Evolutionary conservation across 2,888 invertebrate genomes (phyloP).

Genomic region (Limnephilus lunatus): DNA sequence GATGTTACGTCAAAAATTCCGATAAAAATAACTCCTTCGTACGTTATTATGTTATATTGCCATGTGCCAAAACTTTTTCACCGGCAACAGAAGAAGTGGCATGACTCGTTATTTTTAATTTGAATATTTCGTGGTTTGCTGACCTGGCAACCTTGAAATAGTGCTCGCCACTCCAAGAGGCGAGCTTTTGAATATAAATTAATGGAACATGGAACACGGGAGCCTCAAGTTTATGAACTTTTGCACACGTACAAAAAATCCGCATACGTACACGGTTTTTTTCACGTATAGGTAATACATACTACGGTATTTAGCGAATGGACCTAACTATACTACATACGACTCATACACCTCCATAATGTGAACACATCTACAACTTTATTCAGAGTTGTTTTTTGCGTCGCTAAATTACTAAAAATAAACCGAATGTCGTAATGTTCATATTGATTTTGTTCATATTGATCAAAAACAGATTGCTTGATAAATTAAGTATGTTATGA

Average conservation of each 20-base stretch:
- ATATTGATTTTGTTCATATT: not conserved
- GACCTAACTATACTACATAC: not conserved
- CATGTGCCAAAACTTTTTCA: slow-evolving; percentile 45
- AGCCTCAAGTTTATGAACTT: slow-evolving; percentile 40
- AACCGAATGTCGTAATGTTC: not conserved
- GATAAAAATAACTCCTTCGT: slow-evolving; percentile 34
- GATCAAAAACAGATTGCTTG: not conserved
- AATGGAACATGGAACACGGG: slow-evolving; percentile 55
- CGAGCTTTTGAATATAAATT: slow-evolving; percentile 57
- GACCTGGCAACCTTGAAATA: slow-evolving; percentile 66
- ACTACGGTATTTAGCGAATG: not conserved
- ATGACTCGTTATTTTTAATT: slow-evolving; percentile 48
- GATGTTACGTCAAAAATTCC: not conserved
- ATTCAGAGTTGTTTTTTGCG: not conserved
- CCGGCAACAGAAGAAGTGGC: slow-evolving; percentile 34
- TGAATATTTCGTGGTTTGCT: slow-evolving; percentile 64
- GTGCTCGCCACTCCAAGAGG: slow-evolving; percentile 47
- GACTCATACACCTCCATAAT: not conserved
- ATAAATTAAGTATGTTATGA: not conserved
- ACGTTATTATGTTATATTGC: slow-evolving; percentile 31
- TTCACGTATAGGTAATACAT: not conserved
- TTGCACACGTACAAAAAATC: not conserved
- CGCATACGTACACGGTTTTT: not conserved
- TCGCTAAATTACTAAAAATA: not conserved
- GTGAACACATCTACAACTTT: not conserved